Base-by-base conservation (phyloP, 2,888 invertebrate species). In the Pristionchus mayeri region DNA sequence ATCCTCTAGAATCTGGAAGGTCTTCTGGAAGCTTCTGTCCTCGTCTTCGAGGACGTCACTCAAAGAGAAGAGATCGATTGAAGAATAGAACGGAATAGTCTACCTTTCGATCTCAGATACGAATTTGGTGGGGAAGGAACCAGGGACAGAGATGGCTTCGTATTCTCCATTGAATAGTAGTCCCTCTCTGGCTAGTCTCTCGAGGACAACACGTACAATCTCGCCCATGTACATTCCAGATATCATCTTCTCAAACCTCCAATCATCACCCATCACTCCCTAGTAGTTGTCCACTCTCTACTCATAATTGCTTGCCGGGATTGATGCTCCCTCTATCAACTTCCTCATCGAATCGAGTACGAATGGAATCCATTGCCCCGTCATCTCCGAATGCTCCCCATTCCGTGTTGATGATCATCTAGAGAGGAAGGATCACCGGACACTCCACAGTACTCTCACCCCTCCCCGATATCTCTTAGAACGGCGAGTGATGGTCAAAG, bases 211-310 rank as follows among this genome's bases (percentile, higher is more conserved):
- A 85, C 99, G 95, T 9, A 96, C 96, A 88, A 99, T 93, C 93
- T 99, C 98, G 18, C 98, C 98, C 96, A 98, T 96, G 93, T 98
- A 98, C 98, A 98, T 98, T 67, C 92, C 98, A 2, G 97, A 97
- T 92, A 98, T 98, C 97, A 98, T 98, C 94, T 98, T 98, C 93
- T 98, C 98, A 94, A 96, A 96, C 83, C 96, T 96, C 94, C 27
- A 86, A 63, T 24, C 13, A 79, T 27, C 37, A 27, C 11, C 24
- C 9, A n/a, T 24, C 50, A 40, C 3, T 3, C n/a, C n/a, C n/a
- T n/a, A n/a, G n/a, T 13, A 67, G 18, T 44, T 21, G 11, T 24
- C 9, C 18, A 57, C 21, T 57, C 18, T 11, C 21, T 27, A 52
- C 87, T 85, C 50, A 87, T 86, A 96, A 95, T 94, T 98, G 98